phyloP scores from a whole-genome alignment of 1,140 invertebrate genomes.

The Drosophila pseudoananassae region DNA sequence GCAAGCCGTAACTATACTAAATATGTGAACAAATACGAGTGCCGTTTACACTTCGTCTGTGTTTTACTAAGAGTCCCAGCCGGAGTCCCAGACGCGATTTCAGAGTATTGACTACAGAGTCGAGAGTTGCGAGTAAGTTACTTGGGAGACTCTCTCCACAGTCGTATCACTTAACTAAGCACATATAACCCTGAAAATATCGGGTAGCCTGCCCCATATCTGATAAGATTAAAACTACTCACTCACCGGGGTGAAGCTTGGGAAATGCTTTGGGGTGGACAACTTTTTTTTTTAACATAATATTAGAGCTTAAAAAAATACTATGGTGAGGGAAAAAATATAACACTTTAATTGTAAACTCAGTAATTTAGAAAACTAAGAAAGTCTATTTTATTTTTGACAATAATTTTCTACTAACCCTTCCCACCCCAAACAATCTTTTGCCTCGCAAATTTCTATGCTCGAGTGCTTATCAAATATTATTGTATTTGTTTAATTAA shows the following conservation, averaged over 20 bases:
- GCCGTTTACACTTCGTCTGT: constrained; percentile 14
- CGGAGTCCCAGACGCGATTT: constrained; percentile 4
- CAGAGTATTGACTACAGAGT: neutral
- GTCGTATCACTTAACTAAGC: constrained; percentile 5
- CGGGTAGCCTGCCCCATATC: neutral
- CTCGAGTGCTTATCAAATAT: constrained; percentile 62
- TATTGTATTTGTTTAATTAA: constrained; percentile 36
- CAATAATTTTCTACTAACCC: neutral
- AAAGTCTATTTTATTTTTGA: no score
- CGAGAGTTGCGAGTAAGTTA: neutral
- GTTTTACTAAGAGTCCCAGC: constrained; percentile 12
- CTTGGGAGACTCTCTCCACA: neutral
- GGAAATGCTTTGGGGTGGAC: constrained; percentile 12
- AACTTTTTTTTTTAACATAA: neutral
- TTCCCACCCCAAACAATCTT: constrained; percentile 7
- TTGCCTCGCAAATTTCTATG: constrained; percentile 4
- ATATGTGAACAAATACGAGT: constrained; percentile 12
- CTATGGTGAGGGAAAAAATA: no score
- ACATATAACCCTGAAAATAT: constrained; percentile 16
- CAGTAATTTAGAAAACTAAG: no score
- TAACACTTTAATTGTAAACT: no score
- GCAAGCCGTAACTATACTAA: constrained; percentile 25
- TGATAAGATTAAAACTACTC: neutral
- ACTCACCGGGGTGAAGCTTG: no score
- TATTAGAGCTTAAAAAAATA: no score